Evolutionary conservation across 2,797 vertebrate species (phyloP), one percentile per base, ranked within the genome.

Genomic region (Pseudochromis fuscus): DNA sequence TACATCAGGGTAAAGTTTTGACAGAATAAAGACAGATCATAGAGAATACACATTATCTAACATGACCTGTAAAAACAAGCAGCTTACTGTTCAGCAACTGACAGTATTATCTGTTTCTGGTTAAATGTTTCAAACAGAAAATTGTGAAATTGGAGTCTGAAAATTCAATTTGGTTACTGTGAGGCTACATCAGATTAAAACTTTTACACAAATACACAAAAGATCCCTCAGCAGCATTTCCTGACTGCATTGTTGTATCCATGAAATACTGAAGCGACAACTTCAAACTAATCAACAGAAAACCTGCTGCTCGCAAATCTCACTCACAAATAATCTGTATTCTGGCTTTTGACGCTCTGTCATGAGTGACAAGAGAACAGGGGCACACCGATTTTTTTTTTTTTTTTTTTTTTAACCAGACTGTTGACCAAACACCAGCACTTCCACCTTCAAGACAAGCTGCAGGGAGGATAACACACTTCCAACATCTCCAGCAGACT

Each of bases 401-500:
- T 38, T 10, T 24, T n/a, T 5, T 24, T 61, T 19, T 48, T 66
- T 18, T 25, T 37, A 5, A 33, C 18, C 23, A 27, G 4, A 8
- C n/a, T 45, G 15, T 15, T 51, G 10, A 31, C 46, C 35, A 13
- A 79, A 65, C 40, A 67, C 37, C 70, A 84, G 58, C 67, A 66
- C 57, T 44, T 38, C 62, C 72, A 59, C 62, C 67, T 77, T 15
- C 79, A 57, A 75, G 52, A 72, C 53, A 72, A 75, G 64, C 77
- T 72, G 77, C 77, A 79, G 45, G 63, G 51, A 73, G 68, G 60
- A 77, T 51, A 42, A 71, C 44, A 28, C 48, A 45, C 57, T 60
- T 37, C n/a, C n/a, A 71, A 79, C 50, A 75, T 63, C 61, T 72
- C 64, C 69, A 75, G 68, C 58, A 75, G 62, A 83, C 75, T 72